Evolutionary conservation across 2,113 vertebrate species (phyloP).

Genomic region (Paradoxurus hermaphroditus): DNA sequence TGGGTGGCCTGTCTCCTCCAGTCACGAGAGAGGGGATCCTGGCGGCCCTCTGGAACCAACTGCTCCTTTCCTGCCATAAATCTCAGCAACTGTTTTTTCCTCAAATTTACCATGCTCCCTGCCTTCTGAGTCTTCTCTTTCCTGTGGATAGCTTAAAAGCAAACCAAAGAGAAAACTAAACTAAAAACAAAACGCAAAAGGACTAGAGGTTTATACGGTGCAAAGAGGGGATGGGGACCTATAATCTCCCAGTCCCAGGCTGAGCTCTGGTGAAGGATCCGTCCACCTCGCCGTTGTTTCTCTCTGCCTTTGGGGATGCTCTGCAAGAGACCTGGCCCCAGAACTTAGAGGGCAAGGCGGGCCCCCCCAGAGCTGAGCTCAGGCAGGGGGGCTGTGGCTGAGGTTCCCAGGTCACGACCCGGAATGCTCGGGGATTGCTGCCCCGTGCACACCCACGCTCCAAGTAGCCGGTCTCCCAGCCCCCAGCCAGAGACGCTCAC

Average conservation of each 20-base stretch:
- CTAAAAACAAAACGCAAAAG: background rate
- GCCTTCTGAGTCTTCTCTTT: background rate
- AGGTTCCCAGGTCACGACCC: background rate
- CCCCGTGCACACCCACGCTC: background rate
- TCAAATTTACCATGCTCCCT: background rate
- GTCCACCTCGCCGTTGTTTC: background rate
- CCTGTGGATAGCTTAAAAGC: background rate
- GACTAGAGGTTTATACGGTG: background rate
- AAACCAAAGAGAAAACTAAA: background rate
- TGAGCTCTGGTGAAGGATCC: background rate
- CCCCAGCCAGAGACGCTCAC: background rate
- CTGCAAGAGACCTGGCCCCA: background rate
- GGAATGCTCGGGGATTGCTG: background rate
- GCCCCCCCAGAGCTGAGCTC: background rate
- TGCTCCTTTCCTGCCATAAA: background rate
- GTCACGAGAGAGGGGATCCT: background rate
- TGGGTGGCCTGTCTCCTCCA: too few species aligned
- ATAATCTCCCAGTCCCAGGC: background rate
- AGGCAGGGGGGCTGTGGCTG: background rate
- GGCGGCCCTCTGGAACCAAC: rapidly evolving
- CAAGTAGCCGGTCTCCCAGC: background rate
- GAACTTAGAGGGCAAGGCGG: background rate
- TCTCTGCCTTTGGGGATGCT: background rate
- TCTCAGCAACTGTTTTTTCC: background rate
- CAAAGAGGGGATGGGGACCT: background rate